A percentile compares a stretch with the other conserved stretches of the same genome.
These are phyloP conservation scores for Polia nebulosa DNA, from an alignment of 2,888 invertebrate genomes.

Conservation along the genomic window DNA sequence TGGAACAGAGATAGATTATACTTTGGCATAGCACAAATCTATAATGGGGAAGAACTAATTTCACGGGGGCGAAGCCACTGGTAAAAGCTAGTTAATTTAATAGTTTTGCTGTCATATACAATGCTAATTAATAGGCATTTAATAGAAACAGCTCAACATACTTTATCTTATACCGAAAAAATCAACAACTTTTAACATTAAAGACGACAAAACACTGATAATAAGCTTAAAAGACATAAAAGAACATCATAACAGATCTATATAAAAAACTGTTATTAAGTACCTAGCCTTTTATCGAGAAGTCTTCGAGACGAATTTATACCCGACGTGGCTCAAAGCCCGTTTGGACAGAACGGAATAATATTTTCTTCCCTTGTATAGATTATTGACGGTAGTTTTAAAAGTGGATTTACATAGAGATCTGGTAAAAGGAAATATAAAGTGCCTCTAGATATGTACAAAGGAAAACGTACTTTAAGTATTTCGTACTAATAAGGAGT, in stretches of 20 bases:
- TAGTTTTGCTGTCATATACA: too few relatives aligned
- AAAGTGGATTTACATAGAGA: conserved; percentile 46
- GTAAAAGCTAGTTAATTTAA: too few relatives aligned
- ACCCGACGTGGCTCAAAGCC: conserved; percentile 28
- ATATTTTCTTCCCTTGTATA: conserved; percentile 43
- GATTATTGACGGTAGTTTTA: conserved; percentile 53
- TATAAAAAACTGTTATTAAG: conserved; percentile 25
- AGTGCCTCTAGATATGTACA: conserved; percentile 20
- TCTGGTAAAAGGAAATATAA: conserved; percentile 39
- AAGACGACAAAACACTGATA: not conserved
- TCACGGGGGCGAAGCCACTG: too few relatives aligned
- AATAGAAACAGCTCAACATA: not conserved
- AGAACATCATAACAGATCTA: conserved; percentile 5
- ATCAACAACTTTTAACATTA: not conserved
- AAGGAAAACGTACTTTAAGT: conserved; percentile 16
- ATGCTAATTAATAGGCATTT: too few relatives aligned
- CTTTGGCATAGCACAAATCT: too few relatives aligned
- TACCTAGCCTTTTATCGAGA: conserved; percentile 31
- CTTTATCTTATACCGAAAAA: not conserved
- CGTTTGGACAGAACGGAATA: conserved; percentile 42
- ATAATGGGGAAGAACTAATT: too few relatives aligned
- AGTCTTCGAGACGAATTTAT: conserved; percentile 35
- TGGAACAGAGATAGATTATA: too few relatives aligned
- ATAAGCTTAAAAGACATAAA: conserved; percentile 15
- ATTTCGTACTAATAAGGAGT: conserved; percentile 5